Evolutionary conservation across 2,113 vertebrate species (phyloP).

Genomic region (Atherinomorus stipes): DNA sequence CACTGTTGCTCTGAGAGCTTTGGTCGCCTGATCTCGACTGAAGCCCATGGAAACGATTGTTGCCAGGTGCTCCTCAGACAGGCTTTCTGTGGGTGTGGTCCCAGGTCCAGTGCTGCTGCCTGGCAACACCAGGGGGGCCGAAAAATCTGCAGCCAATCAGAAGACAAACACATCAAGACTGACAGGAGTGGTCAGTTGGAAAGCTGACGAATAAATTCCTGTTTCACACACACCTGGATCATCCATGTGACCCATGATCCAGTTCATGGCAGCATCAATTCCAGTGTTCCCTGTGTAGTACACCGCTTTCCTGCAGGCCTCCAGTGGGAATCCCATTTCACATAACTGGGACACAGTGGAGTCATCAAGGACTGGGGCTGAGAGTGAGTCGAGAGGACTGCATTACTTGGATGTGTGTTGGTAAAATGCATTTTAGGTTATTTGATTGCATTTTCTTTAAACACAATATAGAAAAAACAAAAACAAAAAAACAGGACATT

Average conservation of each 20-base stretch:
- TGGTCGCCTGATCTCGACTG: slow-evolving; percentile 95
- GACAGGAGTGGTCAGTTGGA: neutral
- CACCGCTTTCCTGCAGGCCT: slow-evolving; percentile 96
- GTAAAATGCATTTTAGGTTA: neutral
- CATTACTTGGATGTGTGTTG: slow-evolving; percentile 29
- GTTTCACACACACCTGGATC: slow-evolving; percentile 89
- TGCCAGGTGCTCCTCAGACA: slow-evolving; percentile 94
- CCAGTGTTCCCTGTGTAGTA: slow-evolving; percentile 98
- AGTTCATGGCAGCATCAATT: slow-evolving; percentile 96
- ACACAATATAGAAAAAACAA: neutral
- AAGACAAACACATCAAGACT: slow-evolving; percentile 33
- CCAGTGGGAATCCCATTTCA: slow-evolving; percentile 98
- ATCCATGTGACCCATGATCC: slow-evolving; percentile 99
- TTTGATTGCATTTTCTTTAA: neutral
- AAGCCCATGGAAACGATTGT: slow-evolving; percentile 99
- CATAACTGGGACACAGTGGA: slow-evolving; percentile 95
- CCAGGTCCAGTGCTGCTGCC: slow-evolving; percentile 88
- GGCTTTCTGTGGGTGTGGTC: slow-evolving; percentile 88
- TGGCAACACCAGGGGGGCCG: slow-evolving; percentile 92
- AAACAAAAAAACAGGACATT: neutral
- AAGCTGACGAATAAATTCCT: neutral
- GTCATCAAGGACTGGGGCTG: slow-evolving; percentile 96
- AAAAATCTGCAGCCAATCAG: slow-evolving; percentile 88
- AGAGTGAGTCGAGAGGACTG: slow-evolving; percentile 15
- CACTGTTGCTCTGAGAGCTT: slow-evolving; percentile 95